Percentiles rank a stretch among this genome's conserved stretches.
Conservation (phyloP, 2,888 invertebrate species). For the Steinernema carpocapsae region DNA sequence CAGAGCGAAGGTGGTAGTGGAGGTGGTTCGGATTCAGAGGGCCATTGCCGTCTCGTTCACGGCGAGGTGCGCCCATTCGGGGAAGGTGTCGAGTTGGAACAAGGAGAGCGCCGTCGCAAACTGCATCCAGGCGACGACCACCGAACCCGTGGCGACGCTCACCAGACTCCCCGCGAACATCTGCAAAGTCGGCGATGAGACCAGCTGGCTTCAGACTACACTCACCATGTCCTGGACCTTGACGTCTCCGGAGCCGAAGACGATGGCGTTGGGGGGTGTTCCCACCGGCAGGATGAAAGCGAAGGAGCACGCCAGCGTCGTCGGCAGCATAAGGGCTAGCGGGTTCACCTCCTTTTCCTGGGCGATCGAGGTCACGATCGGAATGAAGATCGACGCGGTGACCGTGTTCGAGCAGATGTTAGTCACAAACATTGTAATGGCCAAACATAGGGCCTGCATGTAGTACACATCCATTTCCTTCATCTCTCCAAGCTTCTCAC, state of each 20-base stretch:
- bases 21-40: not conserved
- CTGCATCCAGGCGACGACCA: conserved; percentile 54
- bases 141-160: conserved; percentile 46
- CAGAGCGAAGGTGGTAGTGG: not conserved
- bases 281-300: conserved; percentile 87
- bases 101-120: conserved; percentile 44
- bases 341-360: conserved; percentile 74
- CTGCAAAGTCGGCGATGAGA: conserved; percentile 43
- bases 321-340: conserved; percentile 86
- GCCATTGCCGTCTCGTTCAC: not conserved
- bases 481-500: conserved; percentile 77
- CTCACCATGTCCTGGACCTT: conserved; percentile 70
- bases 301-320: conserved; percentile 86
- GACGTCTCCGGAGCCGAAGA: conserved; percentile 74
- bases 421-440: conserved; percentile 82
- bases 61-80: conserved; percentile 42
- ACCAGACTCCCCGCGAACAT: conserved; percentile 48
- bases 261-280: conserved; percentile 92
- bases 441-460: conserved; percentile 77
- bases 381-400: conserved; percentile 79
- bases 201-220: not conserved
- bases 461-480: conserved; percentile 75
- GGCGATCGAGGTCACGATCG: conserved; percentile 53
- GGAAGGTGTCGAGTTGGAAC: conserved; percentile 47
- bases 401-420: conserved; percentile 90